Conservation (phyloP, 2,797 vertebrate species). For the Myripristis jacobus region DNA sequence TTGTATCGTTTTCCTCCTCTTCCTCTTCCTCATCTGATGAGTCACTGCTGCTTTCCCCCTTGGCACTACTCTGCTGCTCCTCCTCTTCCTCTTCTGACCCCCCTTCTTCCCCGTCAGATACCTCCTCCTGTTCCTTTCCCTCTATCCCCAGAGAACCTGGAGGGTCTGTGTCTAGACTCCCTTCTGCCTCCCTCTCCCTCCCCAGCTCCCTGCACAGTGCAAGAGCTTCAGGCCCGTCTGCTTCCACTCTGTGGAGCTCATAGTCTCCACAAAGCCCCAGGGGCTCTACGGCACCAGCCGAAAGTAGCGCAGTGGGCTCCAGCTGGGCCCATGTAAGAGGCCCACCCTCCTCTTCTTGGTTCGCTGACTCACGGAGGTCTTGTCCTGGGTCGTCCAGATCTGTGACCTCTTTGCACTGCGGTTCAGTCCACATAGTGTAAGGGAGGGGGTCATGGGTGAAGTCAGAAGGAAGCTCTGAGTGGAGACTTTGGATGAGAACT, state of each 20-base stretch:
- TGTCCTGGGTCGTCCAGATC: conserved; percentile 75
- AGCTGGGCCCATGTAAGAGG: conserved; percentile 83
- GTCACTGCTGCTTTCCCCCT: conserved; percentile 70
- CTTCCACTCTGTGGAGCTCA: conserved; percentile 64
- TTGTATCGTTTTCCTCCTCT: conserved; percentile 78
- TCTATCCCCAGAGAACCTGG: conserved; percentile 29
- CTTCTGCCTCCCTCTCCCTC: conserved; percentile 54
- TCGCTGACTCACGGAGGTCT: conserved; percentile 56
- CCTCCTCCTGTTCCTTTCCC: conserved; percentile 49
- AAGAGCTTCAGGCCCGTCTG: conserved; percentile 52
- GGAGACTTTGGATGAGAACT: conserved; percentile 81
- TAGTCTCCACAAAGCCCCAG: conserved; percentile 70
- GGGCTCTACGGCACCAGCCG: conserved; percentile 67
- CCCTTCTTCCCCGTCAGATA: conserved; percentile 71
- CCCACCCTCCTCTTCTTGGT: conserved; percentile 65
- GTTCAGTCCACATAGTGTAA: conserved; percentile 84
- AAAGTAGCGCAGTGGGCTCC: conserved; percentile 76
- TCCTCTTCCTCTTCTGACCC: conserved; percentile 63
- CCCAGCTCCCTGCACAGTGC: conserved; percentile 65
- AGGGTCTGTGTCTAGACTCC: conserved; percentile 31
- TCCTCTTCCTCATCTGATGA: conserved; percentile 74
- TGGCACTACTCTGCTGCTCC: conserved; percentile 57
- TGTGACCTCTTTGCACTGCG: conserved; percentile 81
- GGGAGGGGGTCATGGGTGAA: conserved; percentile 78
- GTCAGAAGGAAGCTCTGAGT: conserved; percentile 76